These are phyloP conservation scores for Oithona nana DNA, from an alignment of 2,888 invertebrate species.

Conservation along the genomic window DNA sequence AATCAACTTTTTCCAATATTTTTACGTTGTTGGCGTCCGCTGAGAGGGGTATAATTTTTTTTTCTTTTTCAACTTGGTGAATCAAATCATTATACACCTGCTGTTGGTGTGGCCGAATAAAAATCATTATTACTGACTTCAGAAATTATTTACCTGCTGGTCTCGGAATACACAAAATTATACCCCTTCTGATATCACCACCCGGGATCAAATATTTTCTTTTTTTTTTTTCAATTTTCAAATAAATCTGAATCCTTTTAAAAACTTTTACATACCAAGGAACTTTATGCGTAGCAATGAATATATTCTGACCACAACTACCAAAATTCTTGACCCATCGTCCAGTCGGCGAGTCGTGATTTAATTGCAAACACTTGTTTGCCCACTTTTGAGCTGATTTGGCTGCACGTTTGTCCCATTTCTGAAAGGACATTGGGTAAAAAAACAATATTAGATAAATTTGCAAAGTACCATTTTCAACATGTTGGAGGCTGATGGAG, in stretches of 20 bases:
- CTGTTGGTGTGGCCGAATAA: too few relatives aligned
- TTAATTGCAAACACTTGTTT: slow-evolving; percentile 44
- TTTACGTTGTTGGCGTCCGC: too few relatives aligned
- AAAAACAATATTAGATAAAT: background rate
- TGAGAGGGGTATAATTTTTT: background rate
- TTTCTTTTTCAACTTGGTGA: background rate
- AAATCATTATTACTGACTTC: too few relatives aligned
- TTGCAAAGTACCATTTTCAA: slow-evolving; percentile 43
- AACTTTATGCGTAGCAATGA: slow-evolving; percentile 54
- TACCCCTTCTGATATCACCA: too few relatives aligned
- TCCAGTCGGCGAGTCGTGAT: slow-evolving; percentile 46
- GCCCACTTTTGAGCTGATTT: slow-evolving; percentile 53
- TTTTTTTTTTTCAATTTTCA: too few relatives aligned
- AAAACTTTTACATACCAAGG: slow-evolving; percentile 59
- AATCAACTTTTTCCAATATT: too few relatives aligned
- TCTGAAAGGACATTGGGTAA: slow-evolving; percentile 32
- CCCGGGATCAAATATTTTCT: too few relatives aligned
- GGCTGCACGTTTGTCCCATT: slow-evolving; percentile 51
- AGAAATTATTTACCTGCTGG: too few relatives aligned
- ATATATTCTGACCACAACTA: slow-evolving; percentile 59
- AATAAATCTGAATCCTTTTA: too few relatives aligned
- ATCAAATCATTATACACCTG: too few relatives aligned
- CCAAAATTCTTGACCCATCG: slow-evolving; percentile 46
- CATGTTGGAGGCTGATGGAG: slow-evolving; percentile 59
- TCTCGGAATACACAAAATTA: too few relatives aligned